phyloP scores from a whole-genome alignment of 2,113 vertebrate species.

The Ornithorhynchus anatinus region DNA sequence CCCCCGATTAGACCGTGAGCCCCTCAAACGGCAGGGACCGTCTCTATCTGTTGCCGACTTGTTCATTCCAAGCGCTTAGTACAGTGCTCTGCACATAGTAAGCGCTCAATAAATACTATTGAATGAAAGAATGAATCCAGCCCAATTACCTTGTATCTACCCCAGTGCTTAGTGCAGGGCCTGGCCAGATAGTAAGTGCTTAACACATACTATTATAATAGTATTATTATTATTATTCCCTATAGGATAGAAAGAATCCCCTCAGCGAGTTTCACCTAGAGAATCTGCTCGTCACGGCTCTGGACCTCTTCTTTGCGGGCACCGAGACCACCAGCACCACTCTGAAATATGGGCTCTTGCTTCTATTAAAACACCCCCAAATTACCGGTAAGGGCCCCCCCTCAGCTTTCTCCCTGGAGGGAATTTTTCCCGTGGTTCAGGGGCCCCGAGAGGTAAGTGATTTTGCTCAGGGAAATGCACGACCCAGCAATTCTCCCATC shows the following conservation, averaged over 20 bases:
- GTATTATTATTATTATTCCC: not conserved
- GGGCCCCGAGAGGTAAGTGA: not conserved
- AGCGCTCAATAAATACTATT: too few relatives aligned
- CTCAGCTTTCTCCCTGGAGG: not conserved
- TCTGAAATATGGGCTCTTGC: not conserved
- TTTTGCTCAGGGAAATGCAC: not conserved
- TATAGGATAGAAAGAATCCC: slow-evolving; percentile 12
- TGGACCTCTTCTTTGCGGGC: slow-evolving; percentile 31
- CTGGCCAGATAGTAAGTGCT: not conserved
- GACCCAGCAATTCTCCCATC: not conserved
- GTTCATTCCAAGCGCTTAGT: too few relatives aligned
- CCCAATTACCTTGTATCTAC: too few relatives aligned
- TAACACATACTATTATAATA: accelerated
- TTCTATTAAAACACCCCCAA: slow-evolving; percentile 25
- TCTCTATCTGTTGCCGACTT: too few relatives aligned
- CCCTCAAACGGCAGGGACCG: too few relatives aligned
- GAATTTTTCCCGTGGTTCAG: not conserved
- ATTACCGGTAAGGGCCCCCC: not conserved
- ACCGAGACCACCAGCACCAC: slow-evolving; percentile 19
- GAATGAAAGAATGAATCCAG: not conserved
- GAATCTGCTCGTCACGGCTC: not conserved
- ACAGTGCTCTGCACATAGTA: too few relatives aligned
- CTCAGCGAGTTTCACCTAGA: not conserved
- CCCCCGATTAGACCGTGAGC: too few relatives aligned
- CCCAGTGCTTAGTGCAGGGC: not conserved